Evolutionary conservation across 2,113 vertebrate species (phyloP).

Genomic region (Campylomormyrus numenius): DNA sequence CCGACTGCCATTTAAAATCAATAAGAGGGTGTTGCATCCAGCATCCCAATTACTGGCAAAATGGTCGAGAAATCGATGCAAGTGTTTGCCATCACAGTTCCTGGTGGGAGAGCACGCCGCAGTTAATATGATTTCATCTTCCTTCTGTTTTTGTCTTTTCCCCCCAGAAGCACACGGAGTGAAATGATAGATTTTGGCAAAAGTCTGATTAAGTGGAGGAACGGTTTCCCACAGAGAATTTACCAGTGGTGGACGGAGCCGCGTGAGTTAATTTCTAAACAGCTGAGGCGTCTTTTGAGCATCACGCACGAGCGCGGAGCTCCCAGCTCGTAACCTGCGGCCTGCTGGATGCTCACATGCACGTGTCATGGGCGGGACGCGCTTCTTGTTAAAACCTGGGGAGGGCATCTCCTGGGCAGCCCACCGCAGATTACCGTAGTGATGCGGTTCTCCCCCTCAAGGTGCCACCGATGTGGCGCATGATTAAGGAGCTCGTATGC

Average conservation of each 20-base stretch:
- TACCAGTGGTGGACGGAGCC: background rate
- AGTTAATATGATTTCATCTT: constrained; percentile 37
- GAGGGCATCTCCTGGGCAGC: background rate
- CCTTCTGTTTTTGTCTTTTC: constrained; percentile 19
- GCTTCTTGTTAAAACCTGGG: background rate
- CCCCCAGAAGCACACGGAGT: background rate
- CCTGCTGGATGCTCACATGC: background rate
- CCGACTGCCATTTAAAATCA: constrained; percentile 57
- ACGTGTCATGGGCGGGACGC: background rate
- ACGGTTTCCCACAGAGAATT: background rate
- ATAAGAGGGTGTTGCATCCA: constrained; percentile 50
- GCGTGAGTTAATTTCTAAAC: background rate
- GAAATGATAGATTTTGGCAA: constrained; percentile 19
- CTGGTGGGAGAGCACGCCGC: constrained; percentile 54
- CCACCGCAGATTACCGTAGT: background rate
- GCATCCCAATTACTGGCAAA: constrained; percentile 59
- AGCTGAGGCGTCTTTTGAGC: background rate
- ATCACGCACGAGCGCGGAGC: background rate
- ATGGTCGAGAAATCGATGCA: constrained; percentile 54
- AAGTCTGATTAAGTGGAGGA: constrained; percentile 9
- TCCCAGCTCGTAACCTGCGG: background rate
- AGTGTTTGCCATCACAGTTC: constrained; percentile 52
- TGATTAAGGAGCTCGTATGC: background rate
- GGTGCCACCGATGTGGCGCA: background rate
- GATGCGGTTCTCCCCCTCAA: background rate